Conservation (phyloP, 1,140 invertebrate genomes). For the Lanistes nyassanus region DNA sequence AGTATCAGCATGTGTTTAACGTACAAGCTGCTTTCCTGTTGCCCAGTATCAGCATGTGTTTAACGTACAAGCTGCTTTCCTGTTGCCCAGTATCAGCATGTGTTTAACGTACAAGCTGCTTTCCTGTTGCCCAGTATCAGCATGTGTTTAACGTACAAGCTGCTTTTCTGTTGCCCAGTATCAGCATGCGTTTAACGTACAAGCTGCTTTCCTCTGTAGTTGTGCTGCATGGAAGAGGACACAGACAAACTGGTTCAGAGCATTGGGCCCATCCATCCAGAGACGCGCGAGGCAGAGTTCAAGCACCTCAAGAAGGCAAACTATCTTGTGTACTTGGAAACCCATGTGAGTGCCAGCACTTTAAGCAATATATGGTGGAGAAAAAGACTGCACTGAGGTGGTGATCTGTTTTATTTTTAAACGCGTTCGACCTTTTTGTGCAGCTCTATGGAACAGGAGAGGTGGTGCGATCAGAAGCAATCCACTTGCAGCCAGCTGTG, state of each 20-base stretch:
- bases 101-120: no score
- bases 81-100: no score
- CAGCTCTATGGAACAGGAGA: constrained; percentile 63
- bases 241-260: constrained; percentile 61
- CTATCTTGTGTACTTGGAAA: constrained; percentile 64
- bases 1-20: no score
- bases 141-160: no score
- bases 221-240: constrained; percentile 59
- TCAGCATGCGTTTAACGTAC: background rate
- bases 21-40: no score
- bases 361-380: no score
- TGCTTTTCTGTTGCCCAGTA: background rate
- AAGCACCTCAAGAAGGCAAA: constrained; percentile 60
- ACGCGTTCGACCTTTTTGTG: background rate
- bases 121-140: no score
- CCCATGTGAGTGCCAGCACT: constrained; percentile 54
- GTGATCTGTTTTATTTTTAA: no score
- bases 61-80: no score
- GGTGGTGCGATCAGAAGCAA: constrained; percentile 57
- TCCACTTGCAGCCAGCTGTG: constrained; percentile 58
- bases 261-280: constrained; percentile 62
- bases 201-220: constrained; percentile 36
- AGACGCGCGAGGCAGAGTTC: constrained; percentile 61
- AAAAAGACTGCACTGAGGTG: no score
- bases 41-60: no score